Conservation (phyloP, 2,888 invertebrate genomes). For the Carpatolechia fugitivella region DNA sequence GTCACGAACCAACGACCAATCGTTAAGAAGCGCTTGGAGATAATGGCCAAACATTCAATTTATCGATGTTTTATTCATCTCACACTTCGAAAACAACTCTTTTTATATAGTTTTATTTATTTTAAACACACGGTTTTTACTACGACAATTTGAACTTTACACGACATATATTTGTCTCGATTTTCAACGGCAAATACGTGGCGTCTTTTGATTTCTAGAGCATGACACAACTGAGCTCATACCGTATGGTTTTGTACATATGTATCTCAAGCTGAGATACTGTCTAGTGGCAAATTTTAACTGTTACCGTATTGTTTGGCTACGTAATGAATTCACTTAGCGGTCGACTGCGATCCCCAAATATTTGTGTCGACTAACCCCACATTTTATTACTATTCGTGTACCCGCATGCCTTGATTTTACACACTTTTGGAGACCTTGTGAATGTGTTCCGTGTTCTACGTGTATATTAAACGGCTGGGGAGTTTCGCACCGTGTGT, state of each 20-base stretch:
- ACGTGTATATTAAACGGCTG: slow-evolving; percentile 41
- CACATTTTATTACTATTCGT: slow-evolving; percentile 44
- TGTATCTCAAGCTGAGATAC: slow-evolving; percentile 27
- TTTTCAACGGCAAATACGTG: neutral
- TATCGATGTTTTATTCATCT: slow-evolving; percentile 58
- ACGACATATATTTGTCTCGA: slow-evolving; percentile 19
- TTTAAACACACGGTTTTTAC: slow-evolving; percentile 28
- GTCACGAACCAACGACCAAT: neutral
- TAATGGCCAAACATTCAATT: slow-evolving; percentile 39
- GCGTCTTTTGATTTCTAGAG: slow-evolving; percentile 22
- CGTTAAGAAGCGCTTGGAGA: slow-evolving; percentile 16
- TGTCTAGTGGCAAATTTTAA: slow-evolving; percentile 23
- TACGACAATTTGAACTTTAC: slow-evolving; percentile 28
- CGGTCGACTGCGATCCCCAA: slow-evolving; percentile 60
- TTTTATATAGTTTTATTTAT: slow-evolving; percentile 31
- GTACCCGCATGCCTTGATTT: slow-evolving; percentile 62
- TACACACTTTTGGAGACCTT: slow-evolving; percentile 52
- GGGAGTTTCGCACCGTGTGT: slow-evolving; percentile 40
- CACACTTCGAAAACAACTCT: slow-evolving; percentile 52
- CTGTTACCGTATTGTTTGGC: slow-evolving; percentile 23
- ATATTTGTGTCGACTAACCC: slow-evolving; percentile 61
- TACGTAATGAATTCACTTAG: slow-evolving; percentile 30
- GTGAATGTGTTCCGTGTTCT: slow-evolving; percentile 64
- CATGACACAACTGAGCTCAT: slow-evolving; percentile 54
- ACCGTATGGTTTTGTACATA: slow-evolving; percentile 53